A percentile compares a stretch with the other conserved stretches of the same genome.
These are phyloP conservation scores for Xestia c-nigrum DNA, from an alignment of 2,888 invertebrate genomes.

Conservation along the genomic window DNA sequence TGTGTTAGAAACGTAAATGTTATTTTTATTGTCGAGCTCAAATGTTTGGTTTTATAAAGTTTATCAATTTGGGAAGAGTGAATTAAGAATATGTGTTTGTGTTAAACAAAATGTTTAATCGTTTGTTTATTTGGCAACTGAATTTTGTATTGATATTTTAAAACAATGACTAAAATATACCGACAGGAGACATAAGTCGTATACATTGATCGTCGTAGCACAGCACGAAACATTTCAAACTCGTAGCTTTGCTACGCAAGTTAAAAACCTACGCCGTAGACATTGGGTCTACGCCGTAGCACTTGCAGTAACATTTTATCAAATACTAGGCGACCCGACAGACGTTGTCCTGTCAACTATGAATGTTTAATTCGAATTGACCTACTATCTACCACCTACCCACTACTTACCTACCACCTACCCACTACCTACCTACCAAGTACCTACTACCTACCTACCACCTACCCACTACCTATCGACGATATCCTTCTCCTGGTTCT, in stretches of 20 bases:
- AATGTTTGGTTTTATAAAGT: slow-evolving; percentile 49
- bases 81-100: slow-evolving; percentile 54
- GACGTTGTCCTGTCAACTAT: no score
- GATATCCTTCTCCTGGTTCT: no score
- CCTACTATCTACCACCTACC: no score
- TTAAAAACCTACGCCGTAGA: slow-evolving; percentile 52
- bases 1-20: slow-evolving; percentile 61
- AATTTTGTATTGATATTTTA: slow-evolving; percentile 2
- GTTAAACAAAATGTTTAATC: slow-evolving; percentile 23
- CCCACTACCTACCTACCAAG: no score
- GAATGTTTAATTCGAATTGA: no score
- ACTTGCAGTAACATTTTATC: background rate
- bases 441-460: no score
- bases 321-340: no score
- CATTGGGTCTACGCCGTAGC: slow-evolving; percentile 57
- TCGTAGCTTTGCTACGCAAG: slow-evolving; percentile 49
- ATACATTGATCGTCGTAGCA: background rate
- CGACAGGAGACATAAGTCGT: background rate
- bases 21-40: slow-evolving; percentile 47
- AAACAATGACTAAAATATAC: background rate
- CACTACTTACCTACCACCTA: no score
- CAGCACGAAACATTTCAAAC: background rate
- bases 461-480: no score
- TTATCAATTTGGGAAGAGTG: slow-evolving; percentile 54
- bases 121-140: slow-evolving; percentile 2